phyloP scores from a whole-genome alignment of 1,140 invertebrate genomes.

The Meloidogyne floridensis region DNA sequence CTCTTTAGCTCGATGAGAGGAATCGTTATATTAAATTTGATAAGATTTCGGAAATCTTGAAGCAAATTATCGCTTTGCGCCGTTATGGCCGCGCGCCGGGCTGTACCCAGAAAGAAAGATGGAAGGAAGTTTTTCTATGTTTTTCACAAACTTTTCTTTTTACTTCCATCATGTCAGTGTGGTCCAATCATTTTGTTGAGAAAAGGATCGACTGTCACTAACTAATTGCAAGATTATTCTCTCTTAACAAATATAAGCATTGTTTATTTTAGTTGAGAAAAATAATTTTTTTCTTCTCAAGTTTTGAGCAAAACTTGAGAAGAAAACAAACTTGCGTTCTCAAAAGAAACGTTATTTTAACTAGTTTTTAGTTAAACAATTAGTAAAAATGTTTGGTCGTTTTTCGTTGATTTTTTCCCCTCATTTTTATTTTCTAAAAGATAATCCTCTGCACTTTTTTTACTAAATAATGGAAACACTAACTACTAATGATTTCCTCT shows the following conservation, averaged over 20 bases:
- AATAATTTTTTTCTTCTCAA: background rate
- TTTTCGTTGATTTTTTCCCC: background rate
- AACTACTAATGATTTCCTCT: background rate
- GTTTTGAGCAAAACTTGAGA: background rate
- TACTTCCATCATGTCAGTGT: background rate
- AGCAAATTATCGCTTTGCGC: too few relatives aligned
- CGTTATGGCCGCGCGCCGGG: too few relatives aligned
- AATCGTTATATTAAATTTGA: too few relatives aligned
- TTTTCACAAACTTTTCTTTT: too few relatives aligned
- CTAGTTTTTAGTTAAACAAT: slow-evolving; percentile 1
- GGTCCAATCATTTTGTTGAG: background rate
- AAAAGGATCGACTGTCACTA: background rate
- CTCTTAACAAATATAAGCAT: background rate
- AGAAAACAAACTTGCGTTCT: background rate
- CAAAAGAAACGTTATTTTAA: background rate
- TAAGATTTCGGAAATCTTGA: too few relatives aligned
- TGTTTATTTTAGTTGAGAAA: background rate
- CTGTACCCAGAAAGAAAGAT: too few relatives aligned
- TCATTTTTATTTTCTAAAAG: background rate
- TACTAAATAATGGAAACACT: background rate
- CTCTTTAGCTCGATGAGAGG: too few relatives aligned
- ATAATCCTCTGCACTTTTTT: slow-evolving; percentile 4
- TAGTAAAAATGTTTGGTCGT: slow-evolving; percentile 1
- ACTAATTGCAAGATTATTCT: background rate
- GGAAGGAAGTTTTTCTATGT: too few relatives aligned